Base-by-base conservation (phyloP, 2,888 invertebrate species). In the Caenorhabditis sp. region DNA sequence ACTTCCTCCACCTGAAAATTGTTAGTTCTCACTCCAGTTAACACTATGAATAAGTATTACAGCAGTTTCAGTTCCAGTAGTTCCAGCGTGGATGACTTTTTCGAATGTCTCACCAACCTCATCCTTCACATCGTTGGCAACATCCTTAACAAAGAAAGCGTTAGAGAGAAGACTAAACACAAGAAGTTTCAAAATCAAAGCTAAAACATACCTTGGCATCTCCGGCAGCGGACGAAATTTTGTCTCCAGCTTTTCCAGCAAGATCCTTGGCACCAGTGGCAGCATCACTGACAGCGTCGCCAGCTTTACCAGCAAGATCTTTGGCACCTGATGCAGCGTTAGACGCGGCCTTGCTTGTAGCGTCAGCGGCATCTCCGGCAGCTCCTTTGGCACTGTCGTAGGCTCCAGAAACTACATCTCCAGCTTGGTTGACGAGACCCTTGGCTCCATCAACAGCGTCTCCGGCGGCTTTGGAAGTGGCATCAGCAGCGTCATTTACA, bases 61-160 rank as follows among this genome's bases (percentile, higher is more conserved):
- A 23, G 23, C 52, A 4, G 50, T 50, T 50, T 52, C 65, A 7
- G 23, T 57, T 25, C 49, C 66, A 21, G 61, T 26, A 8, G 66
- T 59, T n/a, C 53, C 36, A 12, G 60, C 70, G 1, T 67, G 63
- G 25, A 61, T 52, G 14, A 71, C 25, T 21, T 67, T 67, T n/a
- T 71, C 71, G 61, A 71, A 71, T 2, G 56, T 71, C 49, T 71
- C 71, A 4, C 36, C 71, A 53, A 54, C 71, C 10, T 59, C 17
- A 26, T 66, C 70, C 26, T 59, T 57, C 49, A 67, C 70, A 27
- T 71, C 54, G 31, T 59, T 63, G 14, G 17, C 43, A 17, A 43
- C 43, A 17, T 43, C 43, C 43, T 43, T 3, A 43, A 43, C 3
- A 43, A 43, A 10, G 14, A 3, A 43, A 43, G 17, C 5, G 12